Percentiles rank a stretch among this genome's conserved stretches.
Conservation (phyloP, 2,113 vertebrate genomes). For the Brachypteracias leptosomus region DNA sequence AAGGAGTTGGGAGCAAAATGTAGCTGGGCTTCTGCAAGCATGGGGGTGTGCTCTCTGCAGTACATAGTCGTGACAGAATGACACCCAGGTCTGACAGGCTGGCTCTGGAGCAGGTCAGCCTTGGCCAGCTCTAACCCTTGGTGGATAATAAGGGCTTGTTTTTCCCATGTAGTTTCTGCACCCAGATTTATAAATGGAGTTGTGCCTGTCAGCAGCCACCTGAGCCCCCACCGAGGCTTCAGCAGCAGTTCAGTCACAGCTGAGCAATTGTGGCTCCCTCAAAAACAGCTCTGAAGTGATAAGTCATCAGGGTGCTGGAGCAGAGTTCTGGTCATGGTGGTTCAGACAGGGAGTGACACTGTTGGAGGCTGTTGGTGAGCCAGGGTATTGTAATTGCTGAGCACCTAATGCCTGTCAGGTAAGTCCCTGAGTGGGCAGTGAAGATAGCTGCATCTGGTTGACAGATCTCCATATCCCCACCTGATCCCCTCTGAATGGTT, state of each 20-base stretch:
- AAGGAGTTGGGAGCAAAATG: background rate
- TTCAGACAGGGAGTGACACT: no score
- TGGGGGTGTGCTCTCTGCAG: fast-evolving
- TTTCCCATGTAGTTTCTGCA: background rate
- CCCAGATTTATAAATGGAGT: background rate
- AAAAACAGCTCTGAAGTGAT: background rate
- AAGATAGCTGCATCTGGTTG: background rate
- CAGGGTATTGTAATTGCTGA: background rate
- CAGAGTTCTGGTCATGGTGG: background rate
- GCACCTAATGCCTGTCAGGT: background rate
- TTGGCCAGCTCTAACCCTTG: background rate
- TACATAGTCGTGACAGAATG: background rate
- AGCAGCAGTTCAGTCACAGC: background rate
- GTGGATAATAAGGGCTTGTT: no score
- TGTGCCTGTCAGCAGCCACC: background rate
- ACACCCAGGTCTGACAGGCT: background rate
- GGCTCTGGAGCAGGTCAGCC: background rate
- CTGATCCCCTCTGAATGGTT: background rate
- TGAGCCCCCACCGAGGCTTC: fast-evolving
- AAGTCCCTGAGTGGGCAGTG: background rate
- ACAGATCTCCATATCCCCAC: background rate
- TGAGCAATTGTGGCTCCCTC: background rate
- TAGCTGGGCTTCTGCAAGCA: background rate
- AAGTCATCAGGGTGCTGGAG: background rate
- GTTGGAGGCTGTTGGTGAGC: background rate